These are phyloP conservation scores for Bucorvus abyssinicus DNA, from an alignment of 2,797 vertebrate species.

Conservation along the genomic window DNA sequence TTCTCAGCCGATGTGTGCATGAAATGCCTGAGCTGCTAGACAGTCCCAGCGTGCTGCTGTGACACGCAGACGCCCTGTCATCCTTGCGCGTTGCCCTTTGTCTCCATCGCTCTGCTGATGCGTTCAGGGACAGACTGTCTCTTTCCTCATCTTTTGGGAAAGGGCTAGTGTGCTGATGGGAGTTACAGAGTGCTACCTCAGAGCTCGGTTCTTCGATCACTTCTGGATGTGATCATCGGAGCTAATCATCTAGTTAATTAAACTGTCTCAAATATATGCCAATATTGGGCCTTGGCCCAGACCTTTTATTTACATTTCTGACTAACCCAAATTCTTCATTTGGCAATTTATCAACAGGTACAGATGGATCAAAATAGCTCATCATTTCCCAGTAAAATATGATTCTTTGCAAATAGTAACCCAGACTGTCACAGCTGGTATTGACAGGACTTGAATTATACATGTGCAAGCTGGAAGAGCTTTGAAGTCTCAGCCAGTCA, in stretches of 20 bases:
- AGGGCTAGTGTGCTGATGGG: not conserved
- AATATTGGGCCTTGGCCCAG: not conserved
- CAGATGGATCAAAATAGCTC: slow-evolving; percentile 37
- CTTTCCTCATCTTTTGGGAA: not conserved
- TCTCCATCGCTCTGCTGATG: not conserved
- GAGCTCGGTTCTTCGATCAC: not conserved
- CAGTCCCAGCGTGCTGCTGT: rapidly evolving
- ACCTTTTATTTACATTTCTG: not conserved
- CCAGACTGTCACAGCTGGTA: slow-evolving; percentile 15
- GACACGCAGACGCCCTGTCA: not conserved
- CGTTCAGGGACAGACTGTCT: not conserved
- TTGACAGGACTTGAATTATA: slow-evolving; percentile 38
- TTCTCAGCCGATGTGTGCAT: slow-evolving; percentile 26
- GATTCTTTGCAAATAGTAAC: slow-evolving; percentile 21
- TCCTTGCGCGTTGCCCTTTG: rapidly evolving
- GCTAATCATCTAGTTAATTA: not conserved
- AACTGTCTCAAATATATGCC: not conserved
- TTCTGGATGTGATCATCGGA: not conserved
- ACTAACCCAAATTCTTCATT: not conserved
- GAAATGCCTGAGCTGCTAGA: not conserved
- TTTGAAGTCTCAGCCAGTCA: not conserved
- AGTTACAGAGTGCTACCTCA: not conserved
- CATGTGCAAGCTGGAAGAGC: slow-evolving; percentile 1
- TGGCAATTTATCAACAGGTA: not conserved
- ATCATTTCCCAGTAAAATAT: slow-evolving; percentile 1